Percentiles rank a stretch among this genome's conserved stretches.
phyloP scores from a whole-genome alignment of 2,888 invertebrate genomes.

The Pyrgus malvae region DNA sequence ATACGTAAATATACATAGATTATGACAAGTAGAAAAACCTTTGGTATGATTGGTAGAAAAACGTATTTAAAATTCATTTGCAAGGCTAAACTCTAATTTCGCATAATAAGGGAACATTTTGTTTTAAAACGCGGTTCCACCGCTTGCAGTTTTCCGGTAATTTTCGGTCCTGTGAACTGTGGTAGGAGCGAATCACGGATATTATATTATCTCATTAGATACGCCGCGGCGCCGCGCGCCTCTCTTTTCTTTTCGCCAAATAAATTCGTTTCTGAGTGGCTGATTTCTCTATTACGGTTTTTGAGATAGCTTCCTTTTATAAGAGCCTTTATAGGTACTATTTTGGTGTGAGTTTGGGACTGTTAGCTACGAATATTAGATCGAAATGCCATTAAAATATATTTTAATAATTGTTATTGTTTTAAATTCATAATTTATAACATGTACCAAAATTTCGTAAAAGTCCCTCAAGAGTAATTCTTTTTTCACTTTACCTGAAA shows the following conservation, averaged over 20 bases:
- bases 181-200: slow-evolving; percentile 72
- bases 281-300: slow-evolving; percentile 62
- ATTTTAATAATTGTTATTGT: too few species aligned
- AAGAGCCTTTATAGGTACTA: slow-evolving; percentile 5
- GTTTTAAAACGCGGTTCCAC: slow-evolving; percentile 42
- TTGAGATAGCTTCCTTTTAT: slow-evolving; percentile 38
- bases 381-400: too few species aligned
- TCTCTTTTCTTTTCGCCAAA: slow-evolving; percentile 66
- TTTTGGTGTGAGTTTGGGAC: neutral
- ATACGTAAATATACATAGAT: too few species aligned
- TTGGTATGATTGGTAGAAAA: neutral
- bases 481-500: too few species aligned
- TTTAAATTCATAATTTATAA: too few species aligned
- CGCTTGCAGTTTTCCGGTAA: slow-evolving; percentile 72
- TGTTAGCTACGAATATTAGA: neutral
- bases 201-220: slow-evolving; percentile 81
- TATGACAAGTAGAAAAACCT: neutral
- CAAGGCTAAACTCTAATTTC: slow-evolving; percentile 42
- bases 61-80: slow-evolving; percentile 32
- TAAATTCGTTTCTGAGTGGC: slow-evolving; percentile 67
- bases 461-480: too few species aligned
- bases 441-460: too few species aligned
- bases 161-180: slow-evolving; percentile 67
- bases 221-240: slow-evolving; percentile 64
- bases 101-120: slow-evolving; percentile 39